These are phyloP conservation scores for Cygnus buccinator DNA, from an alignment of 2,113 vertebrate genomes.

Conservation along the genomic window DNA sequence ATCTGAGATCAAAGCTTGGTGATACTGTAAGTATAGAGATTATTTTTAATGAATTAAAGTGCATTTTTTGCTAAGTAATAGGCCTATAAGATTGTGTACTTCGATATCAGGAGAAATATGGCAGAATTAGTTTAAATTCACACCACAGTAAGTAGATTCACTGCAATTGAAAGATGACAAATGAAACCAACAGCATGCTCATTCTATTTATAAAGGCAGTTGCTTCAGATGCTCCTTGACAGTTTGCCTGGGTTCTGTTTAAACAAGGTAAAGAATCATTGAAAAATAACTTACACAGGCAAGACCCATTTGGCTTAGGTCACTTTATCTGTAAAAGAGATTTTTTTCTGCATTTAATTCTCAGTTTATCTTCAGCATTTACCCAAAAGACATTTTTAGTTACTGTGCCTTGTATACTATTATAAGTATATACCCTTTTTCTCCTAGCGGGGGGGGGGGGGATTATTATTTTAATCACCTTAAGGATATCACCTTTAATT, in stretches of 20 bases:
- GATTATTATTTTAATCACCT: background rate
- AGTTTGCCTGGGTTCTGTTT: background rate
- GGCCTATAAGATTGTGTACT: background rate
- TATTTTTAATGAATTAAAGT: constrained; percentile 13
- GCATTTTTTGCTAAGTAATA: background rate
- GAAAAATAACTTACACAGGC: background rate
- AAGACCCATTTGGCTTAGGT: background rate
- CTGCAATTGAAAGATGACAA: background rate
- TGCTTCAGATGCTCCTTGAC: background rate
- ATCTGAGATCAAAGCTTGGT: background rate
- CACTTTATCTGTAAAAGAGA: background rate
- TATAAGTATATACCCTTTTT: background rate
- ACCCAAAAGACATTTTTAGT: background rate
- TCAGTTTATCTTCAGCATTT: background rate
- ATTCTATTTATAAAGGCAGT: background rate
- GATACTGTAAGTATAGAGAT: background rate
- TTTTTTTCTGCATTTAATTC: background rate
- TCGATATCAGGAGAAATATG: background rate
- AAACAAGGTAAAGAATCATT: background rate
- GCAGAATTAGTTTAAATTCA: constrained; percentile 11
- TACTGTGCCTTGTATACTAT: background rate
- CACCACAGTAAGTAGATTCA: background rate
- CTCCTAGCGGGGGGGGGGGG: background rate
- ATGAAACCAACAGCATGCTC: background rate
- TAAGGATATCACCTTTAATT: background rate